Conservation (phyloP, 2,888 invertebrate genomes). For the Ischnus inquisitorius region DNA sequence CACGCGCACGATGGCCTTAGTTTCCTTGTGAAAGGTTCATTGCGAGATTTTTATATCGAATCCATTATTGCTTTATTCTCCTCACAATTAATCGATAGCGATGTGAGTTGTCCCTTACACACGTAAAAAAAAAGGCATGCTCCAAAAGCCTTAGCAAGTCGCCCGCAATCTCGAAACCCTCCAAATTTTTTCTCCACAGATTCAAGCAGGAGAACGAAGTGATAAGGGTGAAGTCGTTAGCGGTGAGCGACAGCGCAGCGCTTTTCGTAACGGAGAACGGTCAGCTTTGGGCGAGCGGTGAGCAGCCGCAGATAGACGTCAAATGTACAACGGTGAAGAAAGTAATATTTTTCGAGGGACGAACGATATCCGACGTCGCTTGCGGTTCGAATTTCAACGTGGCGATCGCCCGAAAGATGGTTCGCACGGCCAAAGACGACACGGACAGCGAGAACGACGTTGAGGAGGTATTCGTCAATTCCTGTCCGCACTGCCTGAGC, state of each 20-base stretch:
- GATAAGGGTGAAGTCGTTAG: constrained; percentile 88
- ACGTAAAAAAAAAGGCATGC: background rate
- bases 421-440: constrained; percentile 85
- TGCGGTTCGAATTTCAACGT: constrained; percentile 93
- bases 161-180: no score
- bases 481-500: constrained; percentile 88
- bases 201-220: constrained; percentile 88
- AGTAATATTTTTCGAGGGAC: constrained; percentile 90
- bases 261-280: constrained; percentile 89
- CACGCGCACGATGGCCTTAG: no score
- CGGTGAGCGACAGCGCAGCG: constrained; percentile 88
- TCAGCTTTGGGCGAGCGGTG: constrained; percentile 90
- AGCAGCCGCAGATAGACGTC: constrained; percentile 89
- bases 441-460: constrained; percentile 87
- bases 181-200: constrained; percentile 74
- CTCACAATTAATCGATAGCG: background rate
- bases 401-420: constrained; percentile 89
- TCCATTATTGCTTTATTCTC: no score
- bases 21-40: no score
- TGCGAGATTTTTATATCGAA: no score
- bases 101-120: background rate
- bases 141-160: background rate
- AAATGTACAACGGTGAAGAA: constrained; percentile 88
- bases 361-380: constrained; percentile 89
- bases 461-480: constrained; percentile 89